phyloP scores from a whole-genome alignment of 1,140 invertebrate genomes.

The Colletes gigas region DNA sequence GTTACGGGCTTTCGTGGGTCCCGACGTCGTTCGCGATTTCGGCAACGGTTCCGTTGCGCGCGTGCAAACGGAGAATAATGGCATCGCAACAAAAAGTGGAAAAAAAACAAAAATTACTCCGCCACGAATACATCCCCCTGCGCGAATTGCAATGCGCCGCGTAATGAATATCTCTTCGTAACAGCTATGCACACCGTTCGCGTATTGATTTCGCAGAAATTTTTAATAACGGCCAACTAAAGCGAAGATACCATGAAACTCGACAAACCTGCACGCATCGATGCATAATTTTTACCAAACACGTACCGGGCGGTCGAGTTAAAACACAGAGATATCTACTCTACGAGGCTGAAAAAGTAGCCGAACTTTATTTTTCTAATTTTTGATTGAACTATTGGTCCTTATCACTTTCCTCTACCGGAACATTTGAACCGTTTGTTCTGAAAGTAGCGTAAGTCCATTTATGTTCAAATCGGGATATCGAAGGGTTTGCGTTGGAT shows the following conservation, averaged over 20 bases:
- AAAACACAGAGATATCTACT: not conserved
- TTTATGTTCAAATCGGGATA: too few species aligned
- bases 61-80: too few species aligned
- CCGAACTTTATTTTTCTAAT: too few species aligned
- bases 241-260: not conserved
- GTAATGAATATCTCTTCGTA: not conserved
- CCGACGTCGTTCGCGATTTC: not conserved
- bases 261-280: not conserved
- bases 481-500: too few species aligned
- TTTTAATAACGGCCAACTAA: conserved; percentile 25
- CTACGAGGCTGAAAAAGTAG: too few species aligned
- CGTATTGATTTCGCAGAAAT: conserved; percentile 1
- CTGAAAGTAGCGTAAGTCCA: too few species aligned
- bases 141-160: not conserved
- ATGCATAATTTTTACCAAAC: too few species aligned
- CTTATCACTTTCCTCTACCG: too few species aligned
- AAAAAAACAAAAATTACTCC: conserved; percentile 9
- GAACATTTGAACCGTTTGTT: too few species aligned
- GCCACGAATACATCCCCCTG: not conserved
- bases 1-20: not conserved
- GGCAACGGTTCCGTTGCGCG: not conserved
- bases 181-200: not conserved
- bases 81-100: too few species aligned
- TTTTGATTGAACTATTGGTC: too few species aligned
- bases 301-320: too few species aligned